Evolutionary conservation across 53 echinoderm and acorn worm genomes (phyloP).

Genomic region (Temnopleurus reevesii): DNA sequence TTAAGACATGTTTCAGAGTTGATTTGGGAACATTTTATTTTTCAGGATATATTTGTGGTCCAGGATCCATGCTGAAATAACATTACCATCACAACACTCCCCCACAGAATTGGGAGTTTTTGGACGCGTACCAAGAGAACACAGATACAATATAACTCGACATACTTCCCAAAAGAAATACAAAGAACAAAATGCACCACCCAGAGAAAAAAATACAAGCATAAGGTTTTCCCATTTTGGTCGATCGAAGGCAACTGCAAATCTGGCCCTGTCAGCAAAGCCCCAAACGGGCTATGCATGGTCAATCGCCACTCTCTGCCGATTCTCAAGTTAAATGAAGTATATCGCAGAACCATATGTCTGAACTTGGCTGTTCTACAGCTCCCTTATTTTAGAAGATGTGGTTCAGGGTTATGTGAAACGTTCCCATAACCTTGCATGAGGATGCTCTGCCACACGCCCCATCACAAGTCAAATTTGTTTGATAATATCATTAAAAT

Average conservation of each 20-base stretch:
- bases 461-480: too few relatives aligned
- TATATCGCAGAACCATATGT: constrained; percentile 57
- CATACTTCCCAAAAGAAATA: neutral
- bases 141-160: neutral
- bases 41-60: too few relatives aligned
- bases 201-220: constrained; percentile 36
- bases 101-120: too few relatives aligned
- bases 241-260: constrained; percentile 33
- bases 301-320: constrained; percentile 45
- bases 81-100: too few relatives aligned
- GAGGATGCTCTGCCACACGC: too few relatives aligned
- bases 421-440: neutral
- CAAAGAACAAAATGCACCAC: neutral
- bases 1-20: too few relatives aligned
- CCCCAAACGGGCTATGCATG: constrained; percentile 43
- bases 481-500: too few relatives aligned
- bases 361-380: neutral
- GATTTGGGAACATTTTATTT: too few relatives aligned
- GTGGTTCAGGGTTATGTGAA: constrained; percentile 9
- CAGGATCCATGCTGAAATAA: too few relatives aligned
- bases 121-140: neutral
- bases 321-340: constrained; percentile 53
- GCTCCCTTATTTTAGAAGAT: neutral
- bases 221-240: constrained; percentile 50
- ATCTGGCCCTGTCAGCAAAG: constrained; percentile 55